Conservation (phyloP, 2,797 vertebrate species). For the Poliocrania exsul region DNA sequence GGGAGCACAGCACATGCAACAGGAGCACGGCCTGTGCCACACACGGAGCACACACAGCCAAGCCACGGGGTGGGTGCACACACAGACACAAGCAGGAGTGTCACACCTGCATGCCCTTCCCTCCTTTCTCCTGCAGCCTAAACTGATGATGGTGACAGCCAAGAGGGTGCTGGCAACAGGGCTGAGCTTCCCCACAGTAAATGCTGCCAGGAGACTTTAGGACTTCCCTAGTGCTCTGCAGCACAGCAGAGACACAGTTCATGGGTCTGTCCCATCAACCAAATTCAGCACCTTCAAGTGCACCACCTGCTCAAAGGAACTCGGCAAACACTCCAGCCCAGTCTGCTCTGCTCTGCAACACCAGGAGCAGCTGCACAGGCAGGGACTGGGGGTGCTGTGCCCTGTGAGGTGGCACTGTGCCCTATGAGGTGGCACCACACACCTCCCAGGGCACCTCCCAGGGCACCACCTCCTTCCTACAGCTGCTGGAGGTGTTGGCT, state of each 20-base stretch:
- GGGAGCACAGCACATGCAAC: not conserved
- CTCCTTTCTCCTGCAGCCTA: not conserved
- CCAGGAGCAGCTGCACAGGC: not conserved
- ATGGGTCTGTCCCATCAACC: not conserved
- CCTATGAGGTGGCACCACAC: fast-evolving
- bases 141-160: fast-evolving
- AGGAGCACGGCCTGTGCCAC: not conserved
- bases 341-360: not conserved
- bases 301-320: not conserved
- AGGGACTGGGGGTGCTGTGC: not conserved
- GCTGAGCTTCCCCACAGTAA: not conserved
- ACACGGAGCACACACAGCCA: not conserved
- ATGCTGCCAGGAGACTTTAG: not conserved
- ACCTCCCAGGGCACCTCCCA: not conserved
- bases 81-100: not conserved
- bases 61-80: not conserved
- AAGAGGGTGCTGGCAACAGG: not conserved
- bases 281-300: not conserved
- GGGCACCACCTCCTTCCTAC: not conserved
- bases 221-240: not conserved
- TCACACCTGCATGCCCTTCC: not conserved
- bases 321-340: fast-evolving
- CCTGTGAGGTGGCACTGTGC: fast-evolving
- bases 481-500: not conserved
- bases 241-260: not conserved